Conservation (phyloP, 2,113 vertebrate genomes). For the Zootoca vivipara region DNA sequence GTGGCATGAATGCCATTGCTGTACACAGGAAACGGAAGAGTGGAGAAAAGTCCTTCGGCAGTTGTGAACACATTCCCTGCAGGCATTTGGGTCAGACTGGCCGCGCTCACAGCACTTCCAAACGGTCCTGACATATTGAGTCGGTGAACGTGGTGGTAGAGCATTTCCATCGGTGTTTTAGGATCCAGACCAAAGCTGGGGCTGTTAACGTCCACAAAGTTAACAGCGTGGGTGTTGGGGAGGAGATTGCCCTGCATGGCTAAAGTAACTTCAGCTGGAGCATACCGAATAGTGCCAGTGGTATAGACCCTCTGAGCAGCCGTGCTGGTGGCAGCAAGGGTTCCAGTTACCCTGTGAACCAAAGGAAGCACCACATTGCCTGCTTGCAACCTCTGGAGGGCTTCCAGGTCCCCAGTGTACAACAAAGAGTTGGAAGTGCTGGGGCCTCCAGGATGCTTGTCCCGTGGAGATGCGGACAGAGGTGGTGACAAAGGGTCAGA, state of each 20-base stretch:
- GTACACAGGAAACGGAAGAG: slow-evolving; percentile 97
- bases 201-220: slow-evolving; percentile 95
- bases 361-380: slow-evolving; percentile 95
- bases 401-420: slow-evolving; percentile 95
- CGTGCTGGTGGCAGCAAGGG: slow-evolving; percentile 88
- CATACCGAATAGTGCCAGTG: slow-evolving; percentile 98
- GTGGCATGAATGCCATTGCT: slow-evolving; percentile 97
- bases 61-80: slow-evolving; percentile 95
- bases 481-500: slow-evolving; percentile 95
- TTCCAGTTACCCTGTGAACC: slow-evolving; percentile 94
- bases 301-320: slow-evolving; percentile 96
- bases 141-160: slow-evolving; percentile 98
- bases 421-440: slow-evolving; percentile 91
- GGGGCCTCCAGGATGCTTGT: slow-evolving; percentile 90
- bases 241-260: slow-evolving; percentile 97
- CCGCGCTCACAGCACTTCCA: slow-evolving; percentile 84
- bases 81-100: slow-evolving; percentile 92
- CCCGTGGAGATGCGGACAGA: slow-evolving; percentile 95
- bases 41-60: slow-evolving; percentile 97
- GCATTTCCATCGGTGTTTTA: slow-evolving; percentile 99
- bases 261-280: slow-evolving; percentile 95
- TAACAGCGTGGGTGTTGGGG: slow-evolving; percentile 92
- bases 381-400: slow-evolving; percentile 94
- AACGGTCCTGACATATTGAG: slow-evolving; percentile 98
- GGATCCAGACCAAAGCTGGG: slow-evolving; percentile 94